These are phyloP conservation scores for Lucifuga dentata DNA, from an alignment of 2,113 vertebrate genomes.

Conservation along the genomic window DNA sequence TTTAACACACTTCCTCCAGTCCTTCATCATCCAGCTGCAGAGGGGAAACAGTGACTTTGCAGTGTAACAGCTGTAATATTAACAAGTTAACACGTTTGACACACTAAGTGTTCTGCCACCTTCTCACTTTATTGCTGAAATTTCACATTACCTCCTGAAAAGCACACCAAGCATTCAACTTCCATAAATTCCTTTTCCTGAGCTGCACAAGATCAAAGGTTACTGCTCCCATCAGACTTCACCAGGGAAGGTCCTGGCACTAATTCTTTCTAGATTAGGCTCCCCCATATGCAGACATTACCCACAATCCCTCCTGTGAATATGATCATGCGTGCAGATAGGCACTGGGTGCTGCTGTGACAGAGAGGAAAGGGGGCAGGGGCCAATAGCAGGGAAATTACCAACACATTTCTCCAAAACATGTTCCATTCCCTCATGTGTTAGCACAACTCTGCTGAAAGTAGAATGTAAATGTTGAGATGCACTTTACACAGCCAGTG, in stretches of 20 bases:
- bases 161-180: constrained; percentile 1
- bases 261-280: constrained; percentile 32
- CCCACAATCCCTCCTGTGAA: constrained; percentile 52
- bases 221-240: constrained; percentile 5
- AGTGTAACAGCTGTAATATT: constrained; percentile 25
- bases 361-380: constrained; percentile 4
- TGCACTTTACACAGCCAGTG: constrained; percentile 55
- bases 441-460: constrained; percentile 56
- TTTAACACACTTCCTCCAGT: constrained; percentile 31
- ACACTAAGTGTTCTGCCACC: constrained; percentile 23
- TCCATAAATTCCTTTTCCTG: constrained; percentile 11
- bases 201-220: constrained; percentile 39
- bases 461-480: constrained; percentile 55
- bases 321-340: constrained; percentile 58
- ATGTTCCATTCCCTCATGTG: constrained; percentile 73
- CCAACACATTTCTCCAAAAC: constrained; percentile 70
- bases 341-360: constrained; percentile 43
- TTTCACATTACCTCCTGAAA: constrained; percentile 21
- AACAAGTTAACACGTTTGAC: constrained; percentile 41
- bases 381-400: constrained; percentile 60
- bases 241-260: constrained; percentile 31
- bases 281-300: constrained; percentile 32
- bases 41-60: constrained; percentile 40
- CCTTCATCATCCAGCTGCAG: constrained; percentile 35
- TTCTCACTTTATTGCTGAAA: constrained; percentile 49